Percentiles rank a stretch among this genome's conserved stretches.
Evolutionary conservation across 2,888 invertebrate genomes (phyloP).

Genomic region (Erebia epiphron): DNA sequence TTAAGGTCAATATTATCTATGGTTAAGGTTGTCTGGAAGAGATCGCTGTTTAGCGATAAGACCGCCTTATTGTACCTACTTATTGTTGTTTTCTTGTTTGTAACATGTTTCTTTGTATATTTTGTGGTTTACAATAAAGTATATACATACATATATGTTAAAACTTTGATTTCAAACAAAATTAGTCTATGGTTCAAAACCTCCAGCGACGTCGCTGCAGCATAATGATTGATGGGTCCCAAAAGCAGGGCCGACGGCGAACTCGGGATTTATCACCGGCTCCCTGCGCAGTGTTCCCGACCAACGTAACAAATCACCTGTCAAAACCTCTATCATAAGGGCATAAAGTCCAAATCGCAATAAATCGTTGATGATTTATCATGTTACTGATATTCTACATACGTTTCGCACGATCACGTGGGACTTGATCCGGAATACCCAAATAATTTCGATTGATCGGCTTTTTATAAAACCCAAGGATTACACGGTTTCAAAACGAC

Average conservation of each 20-base stretch:
- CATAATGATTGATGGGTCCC: conserved; percentile 77
- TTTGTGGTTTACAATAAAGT: too few species aligned
- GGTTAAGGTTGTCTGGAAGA: too few species aligned
- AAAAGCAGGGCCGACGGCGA: conserved; percentile 77
- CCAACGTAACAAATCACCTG: conserved; percentile 28
- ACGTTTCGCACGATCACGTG: conserved; percentile 53
- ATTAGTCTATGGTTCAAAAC: conserved; percentile 52
- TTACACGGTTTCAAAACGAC: not conserved
- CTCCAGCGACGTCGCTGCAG: conserved; percentile 65
- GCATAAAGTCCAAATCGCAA: conserved; percentile 27
- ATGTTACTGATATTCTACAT: conserved; percentile 49
- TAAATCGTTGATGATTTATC: not conserved
- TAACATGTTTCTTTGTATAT: too few species aligned
- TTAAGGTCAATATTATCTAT: too few species aligned
- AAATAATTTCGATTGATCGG: conserved; percentile 32
- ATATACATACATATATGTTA: too few species aligned
- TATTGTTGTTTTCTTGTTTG: too few species aligned
- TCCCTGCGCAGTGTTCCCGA: conserved; percentile 55
- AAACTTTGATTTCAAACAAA: conserved; percentile 15
- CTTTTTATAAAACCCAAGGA: not conserved
- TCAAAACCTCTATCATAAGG: conserved; percentile 24
- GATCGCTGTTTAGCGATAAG: too few species aligned
- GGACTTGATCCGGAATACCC: conserved; percentile 38
- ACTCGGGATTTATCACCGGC: conserved; percentile 73
- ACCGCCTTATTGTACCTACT: too few species aligned